Base-by-base conservation (phyloP, 92 coral and sea anemone genomes). In the Meandrina meandrites region DNA sequence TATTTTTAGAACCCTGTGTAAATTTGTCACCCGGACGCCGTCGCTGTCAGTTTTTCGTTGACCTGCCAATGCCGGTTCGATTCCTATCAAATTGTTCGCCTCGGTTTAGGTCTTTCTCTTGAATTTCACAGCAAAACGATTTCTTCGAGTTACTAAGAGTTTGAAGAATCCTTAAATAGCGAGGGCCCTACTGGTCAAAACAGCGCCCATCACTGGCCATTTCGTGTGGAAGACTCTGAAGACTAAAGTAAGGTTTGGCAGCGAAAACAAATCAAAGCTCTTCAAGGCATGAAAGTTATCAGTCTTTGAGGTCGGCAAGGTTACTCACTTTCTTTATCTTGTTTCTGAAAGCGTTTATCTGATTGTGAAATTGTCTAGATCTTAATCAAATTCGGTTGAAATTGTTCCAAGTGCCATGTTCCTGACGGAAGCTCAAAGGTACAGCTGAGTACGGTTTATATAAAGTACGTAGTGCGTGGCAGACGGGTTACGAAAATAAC, bases 1-100 rank as follows among this genome's bases (percentile, higher is more conserved):
- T 85, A 85, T 85, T 85, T 85, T 85, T 85, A 78, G 88, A 42
- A 47, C 74, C 16, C 35, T 42, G 82, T 76, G 88, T 76, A 62
- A 85, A 74, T 84, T 60, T 60, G 75, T 85, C 58, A 66, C 76
- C 48, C 62, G 8, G 37, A 24, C 36, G 81, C 56, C 22, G 88
- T 76, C 81, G 67, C 79, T 58, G 28, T 16, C 42, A 40, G 75
- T 28, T 4, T 36, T 64, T 73, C 79, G 70, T 28, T 35, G 37
- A 36, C 19, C 54, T 54, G 42, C 76, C 17, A 17, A 7, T 18
- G 31, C 83, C 32, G 62, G 58, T 17, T 68, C 57, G 76, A 81
- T 64, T 66, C 62, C 42, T 32, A 60, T 62, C 88, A 76, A 64
- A 16, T 7, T 24, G 56, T 76, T 58, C 15, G 67, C 30, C 47